A percentile compares a stretch with the other conserved stretches of the same genome.
Evolutionary conservation across 2,888 invertebrate species (phyloP).

Genomic region (Drepanosiphum platanoidis): DNA sequence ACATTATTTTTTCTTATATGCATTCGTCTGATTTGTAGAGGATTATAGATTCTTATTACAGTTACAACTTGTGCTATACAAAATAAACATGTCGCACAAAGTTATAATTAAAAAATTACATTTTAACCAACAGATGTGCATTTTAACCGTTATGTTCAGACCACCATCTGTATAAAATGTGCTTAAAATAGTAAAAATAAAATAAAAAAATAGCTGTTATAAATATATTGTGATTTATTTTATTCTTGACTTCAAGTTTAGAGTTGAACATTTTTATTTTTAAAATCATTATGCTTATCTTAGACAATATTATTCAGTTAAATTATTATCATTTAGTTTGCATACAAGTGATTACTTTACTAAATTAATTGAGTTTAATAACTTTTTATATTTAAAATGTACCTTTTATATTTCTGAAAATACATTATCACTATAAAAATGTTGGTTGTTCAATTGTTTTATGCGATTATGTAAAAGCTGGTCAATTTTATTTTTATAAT

Average conservation of each 20-base stretch:
- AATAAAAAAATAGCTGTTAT: neutral
- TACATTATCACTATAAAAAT: neutral
- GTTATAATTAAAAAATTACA: neutral
- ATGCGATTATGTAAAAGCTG: neutral
- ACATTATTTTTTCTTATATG: neutral
- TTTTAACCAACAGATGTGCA: conserved; percentile 22
- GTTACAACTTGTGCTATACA: neutral
- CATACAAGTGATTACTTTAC: neutral
- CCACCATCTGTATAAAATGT: neutral
- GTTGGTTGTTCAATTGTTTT: neutral
- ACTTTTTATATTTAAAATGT: neutral
- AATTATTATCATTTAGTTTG: neutral
- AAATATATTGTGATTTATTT: neutral
- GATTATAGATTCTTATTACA: neutral
- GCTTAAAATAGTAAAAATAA: conserved; percentile 19
- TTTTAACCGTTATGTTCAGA: neutral
- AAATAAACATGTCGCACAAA: neutral
- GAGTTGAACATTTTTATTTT: neutral
- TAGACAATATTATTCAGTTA: neutral
- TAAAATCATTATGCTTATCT: neutral
- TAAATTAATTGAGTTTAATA: neutral
- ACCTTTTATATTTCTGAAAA: neutral
- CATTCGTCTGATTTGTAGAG: neutral
- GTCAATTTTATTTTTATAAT: neutral
- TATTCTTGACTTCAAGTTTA: neutral